Evolutionary conservation across 1,140 invertebrate genomes (phyloP), one percentile per base, ranked within the genome.

Genomic region (Drosophila subpulchrella): DNA sequence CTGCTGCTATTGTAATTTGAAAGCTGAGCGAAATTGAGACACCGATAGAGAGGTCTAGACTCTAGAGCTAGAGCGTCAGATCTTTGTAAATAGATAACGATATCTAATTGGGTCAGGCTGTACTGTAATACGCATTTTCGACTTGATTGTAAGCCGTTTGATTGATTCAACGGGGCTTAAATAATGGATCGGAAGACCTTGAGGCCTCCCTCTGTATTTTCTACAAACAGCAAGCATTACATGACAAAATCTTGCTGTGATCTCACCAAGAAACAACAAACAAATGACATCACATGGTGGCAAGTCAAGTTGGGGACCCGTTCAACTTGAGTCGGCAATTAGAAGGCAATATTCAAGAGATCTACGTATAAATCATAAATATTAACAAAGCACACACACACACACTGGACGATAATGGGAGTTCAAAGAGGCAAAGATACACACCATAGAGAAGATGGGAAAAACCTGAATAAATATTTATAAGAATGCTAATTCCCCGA

Each of bases 241-340:
- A 71, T 71, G 66, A 58, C 65, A 71, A 42, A 42, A 71, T 71
- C 67, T 42, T 42, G 74, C 48, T 55, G 50, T 70, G 75, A 77
- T 77, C 74, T 77, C 75, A 77, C 74, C 74, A 50, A 67, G 12
- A 62, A 66, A 55, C 32, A 56, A 41, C 44, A 71, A 70, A 71
- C 38, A 72, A 74, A 76, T 76, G 82, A 86, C 82, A 86, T 86
- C 82, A 81, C 66, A 82, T 65, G 54, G 44, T 11, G 11, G 50
- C 15, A 57, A 57, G 39, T 50, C 75, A 51, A 65, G 76, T 62
- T 81, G 51, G 70, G 32, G 54, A 72, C 82, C 66, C 66, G 82
- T 88, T 86, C 84, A 83, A 86, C 84, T 86, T 86, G 83, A 79
- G 81, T 54, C 66, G 75, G 59, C 84, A 79, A 77, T 77, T 77